Evolutionary conservation across 2,888 invertebrate species (phyloP).

Genomic region (Stenchaetothrips biformis): DNA sequence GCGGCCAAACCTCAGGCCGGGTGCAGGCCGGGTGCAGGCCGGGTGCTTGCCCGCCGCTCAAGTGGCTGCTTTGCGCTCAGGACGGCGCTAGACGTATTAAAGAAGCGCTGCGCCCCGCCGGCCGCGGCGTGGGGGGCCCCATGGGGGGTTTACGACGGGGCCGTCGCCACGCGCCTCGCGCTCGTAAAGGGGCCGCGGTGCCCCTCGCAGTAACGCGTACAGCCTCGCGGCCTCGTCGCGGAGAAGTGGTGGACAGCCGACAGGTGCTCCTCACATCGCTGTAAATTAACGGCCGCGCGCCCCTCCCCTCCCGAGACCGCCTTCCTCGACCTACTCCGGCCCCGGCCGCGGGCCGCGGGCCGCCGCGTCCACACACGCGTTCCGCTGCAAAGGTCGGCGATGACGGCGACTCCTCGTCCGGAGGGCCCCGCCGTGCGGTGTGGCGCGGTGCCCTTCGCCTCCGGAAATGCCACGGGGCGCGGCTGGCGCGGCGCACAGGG

Average conservation of each 20-base stretch:
- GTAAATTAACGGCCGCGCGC: neutral
- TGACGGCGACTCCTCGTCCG: neutral
- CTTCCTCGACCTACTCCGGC: neutral
- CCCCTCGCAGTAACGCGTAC: neutral
- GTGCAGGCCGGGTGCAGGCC: no score
- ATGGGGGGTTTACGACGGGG: neutral
- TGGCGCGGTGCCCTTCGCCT: neutral
- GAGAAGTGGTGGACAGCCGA: no score
- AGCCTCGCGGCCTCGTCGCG: no score
- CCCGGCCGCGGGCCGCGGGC: neutral
- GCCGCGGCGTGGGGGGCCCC: neutral
- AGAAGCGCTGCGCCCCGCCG: neutral
- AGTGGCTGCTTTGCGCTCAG: no score
- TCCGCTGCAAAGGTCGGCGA: slow-evolving; percentile 18
- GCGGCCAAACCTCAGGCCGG: no score
- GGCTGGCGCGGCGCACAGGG: no score
- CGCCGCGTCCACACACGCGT: neutral
- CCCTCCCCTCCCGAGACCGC: neutral
- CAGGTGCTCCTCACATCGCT: neutral
- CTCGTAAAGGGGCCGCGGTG: neutral
- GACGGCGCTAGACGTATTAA: no score
- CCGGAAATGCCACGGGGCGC: neutral
- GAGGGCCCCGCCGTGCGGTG: neutral
- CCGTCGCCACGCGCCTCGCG: neutral
- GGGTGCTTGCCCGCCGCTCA: no score